phyloP scores from a whole-genome alignment of 2,888 invertebrate species.

The Argyresthia albistria region DNA sequence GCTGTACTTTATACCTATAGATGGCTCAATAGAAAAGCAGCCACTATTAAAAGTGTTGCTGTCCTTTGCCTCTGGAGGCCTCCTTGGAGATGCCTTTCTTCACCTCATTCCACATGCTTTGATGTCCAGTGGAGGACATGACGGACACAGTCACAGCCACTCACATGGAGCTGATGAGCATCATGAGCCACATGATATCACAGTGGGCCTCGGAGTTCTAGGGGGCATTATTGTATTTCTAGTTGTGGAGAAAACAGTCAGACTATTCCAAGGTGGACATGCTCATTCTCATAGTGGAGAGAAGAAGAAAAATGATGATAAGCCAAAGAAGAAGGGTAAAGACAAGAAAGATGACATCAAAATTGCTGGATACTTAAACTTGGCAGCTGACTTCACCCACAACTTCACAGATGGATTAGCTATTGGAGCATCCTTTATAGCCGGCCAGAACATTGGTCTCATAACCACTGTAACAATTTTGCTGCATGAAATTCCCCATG shows the following conservation, averaged over 20 bases:
- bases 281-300: conserved; percentile 78
- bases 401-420: conserved; percentile 99
- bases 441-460: conserved; percentile 88
- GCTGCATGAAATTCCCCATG: conserved; percentile 98
- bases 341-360: conserved; percentile 59
- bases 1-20: conserved; percentile 92
- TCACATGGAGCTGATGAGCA: conserved; percentile 57
- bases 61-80: conserved; percentile 95
- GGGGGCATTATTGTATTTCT: conserved; percentile 94
- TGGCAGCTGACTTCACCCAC: conserved; percentile 98
- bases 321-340: conserved; percentile 43
- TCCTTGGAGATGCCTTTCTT: conserved; percentile 98
- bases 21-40: conserved; percentile 86
- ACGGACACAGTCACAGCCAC: conserved; percentile 66
- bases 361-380: conserved; percentile 89
- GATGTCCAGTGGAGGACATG: conserved; percentile 29
- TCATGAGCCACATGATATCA: conserved; percentile 81
- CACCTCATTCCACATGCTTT: conserved; percentile 98
- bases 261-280: conserved; percentile 88
- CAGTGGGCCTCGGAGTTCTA: conserved; percentile 95
- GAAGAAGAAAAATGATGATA: conserved; percentile 54
- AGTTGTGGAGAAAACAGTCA: conserved; percentile 92
- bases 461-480: conserved; percentile 97
- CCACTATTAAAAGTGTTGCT: conserved; percentile 91
- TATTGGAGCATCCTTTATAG: conserved; percentile 97